Evolutionary conservation across 2,113 vertebrate genomes (phyloP), one percentile per base, ranked within the genome.

Genomic region (Microcebus murinus): DNA sequence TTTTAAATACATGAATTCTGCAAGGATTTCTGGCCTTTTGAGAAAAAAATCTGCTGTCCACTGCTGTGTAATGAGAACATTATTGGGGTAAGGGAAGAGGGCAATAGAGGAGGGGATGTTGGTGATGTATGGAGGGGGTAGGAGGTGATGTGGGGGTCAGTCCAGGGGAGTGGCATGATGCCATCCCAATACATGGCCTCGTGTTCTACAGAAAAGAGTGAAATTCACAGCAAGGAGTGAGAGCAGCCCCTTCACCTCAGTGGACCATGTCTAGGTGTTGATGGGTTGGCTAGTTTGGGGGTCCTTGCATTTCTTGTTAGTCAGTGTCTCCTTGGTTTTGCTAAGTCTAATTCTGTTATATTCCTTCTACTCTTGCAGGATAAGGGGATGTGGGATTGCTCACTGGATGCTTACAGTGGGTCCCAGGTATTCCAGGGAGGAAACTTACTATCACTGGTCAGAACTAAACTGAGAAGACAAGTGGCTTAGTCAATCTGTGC

Each of bases 221-320:
- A 76, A 21, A 18, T 27, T 48, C n/a, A 3, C 5, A 36, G 80
- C 55, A 27, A 36, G 39, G 67, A 0, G 17, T 4, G 39, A 52
- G 31, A 3, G 59, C 1, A 4, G 9, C 39, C 18, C 71, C 8
- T 39, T 42, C 18, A 11, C 36, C 15, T 0, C 2, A 0, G 39
- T 36, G 76, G 74, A 8, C 15, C 55, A 55, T 4, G 68, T 67
- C 57, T 86, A 1, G 63, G 71, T 68, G 1, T 90, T 36, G 17
- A 25, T 29, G 68, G 8, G 20, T 39, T 20, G 36, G 8, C 31
- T 73, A 6, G 48, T 71, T 34, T 25, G 52, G 42, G 67, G 34
- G 59, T 34, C 25, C 15, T 45, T 65, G 15, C 29, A 8, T 79
- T 82, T n/a, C 36, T 52, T 23, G 6, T 29, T 27, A 5, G 31